Evolutionary conservation across 2,113 vertebrate species (phyloP).

Genomic region (Prunella fulvescens): DNA sequence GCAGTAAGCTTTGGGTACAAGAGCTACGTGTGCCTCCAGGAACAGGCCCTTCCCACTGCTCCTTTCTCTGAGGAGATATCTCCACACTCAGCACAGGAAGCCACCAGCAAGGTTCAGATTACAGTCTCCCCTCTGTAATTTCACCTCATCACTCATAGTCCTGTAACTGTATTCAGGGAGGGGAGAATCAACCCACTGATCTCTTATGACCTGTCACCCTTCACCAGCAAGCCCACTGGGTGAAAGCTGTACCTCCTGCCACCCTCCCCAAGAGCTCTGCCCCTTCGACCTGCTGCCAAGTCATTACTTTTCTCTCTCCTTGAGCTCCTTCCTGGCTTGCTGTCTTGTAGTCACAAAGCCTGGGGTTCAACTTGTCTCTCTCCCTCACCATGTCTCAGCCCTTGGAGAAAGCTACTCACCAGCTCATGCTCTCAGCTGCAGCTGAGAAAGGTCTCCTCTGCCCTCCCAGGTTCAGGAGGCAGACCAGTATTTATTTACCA

Average conservation of each 20-base stretch:
- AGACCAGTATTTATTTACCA: background rate
- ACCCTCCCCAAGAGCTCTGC: accelerated
- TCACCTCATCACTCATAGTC: background rate
- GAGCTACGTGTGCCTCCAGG: background rate
- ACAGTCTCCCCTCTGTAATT: constrained; percentile 37
- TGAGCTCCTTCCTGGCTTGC: background rate
- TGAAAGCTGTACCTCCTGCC: background rate
- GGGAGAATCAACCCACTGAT: background rate
- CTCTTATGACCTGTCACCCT: background rate
- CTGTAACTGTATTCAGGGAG: background rate
- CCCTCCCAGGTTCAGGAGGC: background rate
- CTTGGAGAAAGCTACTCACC: background rate
- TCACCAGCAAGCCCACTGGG: background rate
- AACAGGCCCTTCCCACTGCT: background rate
- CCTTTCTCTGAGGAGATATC: background rate
- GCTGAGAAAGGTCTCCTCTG: background rate
- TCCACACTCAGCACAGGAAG: background rate
- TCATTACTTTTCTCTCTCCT: background rate
- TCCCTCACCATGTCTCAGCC: background rate
- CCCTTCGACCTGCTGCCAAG: background rate
- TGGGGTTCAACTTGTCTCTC: background rate
- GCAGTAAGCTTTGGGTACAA: background rate
- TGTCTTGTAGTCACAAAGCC: background rate
- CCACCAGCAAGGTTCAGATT: background rate
- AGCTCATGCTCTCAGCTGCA: background rate